Base-by-base conservation (phyloP, 2,797 vertebrate genomes). In the Arctocebus calabarensis region DNA sequence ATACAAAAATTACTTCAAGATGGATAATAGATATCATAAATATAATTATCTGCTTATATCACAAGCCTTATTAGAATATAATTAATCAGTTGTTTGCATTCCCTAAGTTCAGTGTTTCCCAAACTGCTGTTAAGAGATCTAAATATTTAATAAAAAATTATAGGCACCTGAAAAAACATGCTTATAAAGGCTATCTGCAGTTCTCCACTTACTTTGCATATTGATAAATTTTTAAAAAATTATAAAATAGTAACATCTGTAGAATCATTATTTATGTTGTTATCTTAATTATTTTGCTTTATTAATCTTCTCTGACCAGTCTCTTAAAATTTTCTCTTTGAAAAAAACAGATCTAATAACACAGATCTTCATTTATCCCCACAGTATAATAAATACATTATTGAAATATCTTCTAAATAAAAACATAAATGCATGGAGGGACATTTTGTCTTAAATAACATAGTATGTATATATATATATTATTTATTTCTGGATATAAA, bases 141-240 rank as follows among this genome's bases (percentile, higher is more conserved):
- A 92, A 74, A 79, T 77, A 88, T 66, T 82, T 85, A 73, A 68
- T 95, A 78, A 59, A 91, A 89, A 73, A 64, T 32, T 45, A 61
- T 71, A n/a, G 70, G 40, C 17, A 88, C 27, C 8, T 78, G 27
- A 64, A 79, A 73, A 93, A 87, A 52, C 11, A 57, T 55, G 19
- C 16, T 81, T 13, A 91, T 64, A 88, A 64, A 75, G 25, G 10
- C 25, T 17, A 86, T 68, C 32, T 83, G 16, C 7, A 34, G 91
- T 95, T 94, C n/a, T 68, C 37, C 25, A 82, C 59, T 92, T 84
- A 90, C 23, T 90, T 75, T 82, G 8, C 40, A 61, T 66, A 48
- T 59, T 94, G 57, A 73, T 83, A 92, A 55, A 75, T 90, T 71
- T 90, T 71, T 81, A 77, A 59, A 71, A 90, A 82, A 11, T 77